A percentile compares a stretch with the other conserved stretches of the same genome.
phyloP scores from a whole-genome alignment of 2,797 vertebrate species.

The Prionace glauca region DNA sequence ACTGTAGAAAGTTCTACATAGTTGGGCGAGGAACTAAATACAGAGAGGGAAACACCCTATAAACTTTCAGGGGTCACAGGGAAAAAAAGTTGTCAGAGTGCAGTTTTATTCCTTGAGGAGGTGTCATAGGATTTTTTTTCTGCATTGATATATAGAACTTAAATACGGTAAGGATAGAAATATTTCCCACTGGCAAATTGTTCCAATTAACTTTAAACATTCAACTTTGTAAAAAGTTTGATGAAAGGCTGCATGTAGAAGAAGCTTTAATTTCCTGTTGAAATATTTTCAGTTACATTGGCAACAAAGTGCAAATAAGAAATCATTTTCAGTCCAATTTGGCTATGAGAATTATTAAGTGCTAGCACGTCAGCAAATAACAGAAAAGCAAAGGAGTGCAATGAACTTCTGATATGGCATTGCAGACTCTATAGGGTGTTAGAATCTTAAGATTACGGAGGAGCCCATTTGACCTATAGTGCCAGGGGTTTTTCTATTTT shows the following conservation, averaged over 20 bases:
- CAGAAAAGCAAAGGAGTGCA: background rate
- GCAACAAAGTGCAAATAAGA: background rate
- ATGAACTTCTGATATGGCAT: background rate
- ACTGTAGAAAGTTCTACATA: background rate
- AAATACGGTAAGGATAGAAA: background rate
- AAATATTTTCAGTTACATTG: background rate
- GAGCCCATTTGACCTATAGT: background rate
- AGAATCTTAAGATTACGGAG: background rate
- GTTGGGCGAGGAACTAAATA: background rate
- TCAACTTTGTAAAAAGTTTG: background rate
- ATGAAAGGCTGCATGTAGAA: background rate
- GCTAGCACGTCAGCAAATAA: background rate
- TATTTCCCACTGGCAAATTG: background rate
- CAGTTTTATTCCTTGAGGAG: slow-evolving; percentile 11
- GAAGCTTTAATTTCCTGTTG: background rate
- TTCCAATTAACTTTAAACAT: background rate
- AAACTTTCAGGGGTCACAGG: background rate
- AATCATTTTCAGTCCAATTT: background rate
- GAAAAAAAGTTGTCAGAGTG: background rate
- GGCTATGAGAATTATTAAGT: background rate
- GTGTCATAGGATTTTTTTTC: background rate
- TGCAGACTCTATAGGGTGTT: background rate
- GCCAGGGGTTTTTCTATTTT: too few species aligned
- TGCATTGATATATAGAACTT: background rate
- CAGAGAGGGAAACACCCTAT: background rate